Base-by-base conservation (phyloP, 2,888 invertebrate genomes). In the Cryptus armator region DNA sequence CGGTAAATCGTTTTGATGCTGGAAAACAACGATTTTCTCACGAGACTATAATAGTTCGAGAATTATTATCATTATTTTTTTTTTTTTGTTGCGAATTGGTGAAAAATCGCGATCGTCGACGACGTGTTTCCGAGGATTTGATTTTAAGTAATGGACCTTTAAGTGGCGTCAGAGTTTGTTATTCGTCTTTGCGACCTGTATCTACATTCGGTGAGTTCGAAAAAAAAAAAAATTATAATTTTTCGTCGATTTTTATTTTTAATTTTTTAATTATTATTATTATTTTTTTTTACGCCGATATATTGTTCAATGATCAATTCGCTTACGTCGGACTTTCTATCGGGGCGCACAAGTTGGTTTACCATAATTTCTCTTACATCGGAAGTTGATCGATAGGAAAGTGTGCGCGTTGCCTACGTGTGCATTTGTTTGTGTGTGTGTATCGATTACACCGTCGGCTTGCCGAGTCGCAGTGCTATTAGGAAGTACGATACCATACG, bases 81-180 rank as follows among this genome's bases (percentile, higher is more conserved):
- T n/a, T n/a, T n/a, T n/a, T n/a, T n/a, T n/a, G n/a, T n/a, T 24
- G 24, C 24, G 24, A 56, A 44, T 14, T 76, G 32, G 80, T 80
- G 80, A 74, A 37, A 37, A 37, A 37, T 37, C 48, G 51, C 64
- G 81, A 70, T 64, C 64, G 37, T 62, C 53, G 43, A 64, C 43
- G 56, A 74, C 70, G 68, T 78, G 74, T 64, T 16, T 76, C 10
- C 78, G 53, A 84, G 84, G 81, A 81, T 81, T 81, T 81, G 81
- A 56, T 78, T 66, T 74, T 9, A 37, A 66, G 81, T 78, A 78
- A 85, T 85, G 85, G 75, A 82, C 79, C 82, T 81, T 48, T 85
- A 9, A 81, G 82, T 64, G 14, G 74, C n/a, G 51, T 19, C 67
- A 2, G 16, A 29, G 59, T 53, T 64, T 44, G 66, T 66, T 66